phyloP scores from a whole-genome alignment of 64 coral and sea anemone genomes.

The Catalaphyllia jardinei region DNA sequence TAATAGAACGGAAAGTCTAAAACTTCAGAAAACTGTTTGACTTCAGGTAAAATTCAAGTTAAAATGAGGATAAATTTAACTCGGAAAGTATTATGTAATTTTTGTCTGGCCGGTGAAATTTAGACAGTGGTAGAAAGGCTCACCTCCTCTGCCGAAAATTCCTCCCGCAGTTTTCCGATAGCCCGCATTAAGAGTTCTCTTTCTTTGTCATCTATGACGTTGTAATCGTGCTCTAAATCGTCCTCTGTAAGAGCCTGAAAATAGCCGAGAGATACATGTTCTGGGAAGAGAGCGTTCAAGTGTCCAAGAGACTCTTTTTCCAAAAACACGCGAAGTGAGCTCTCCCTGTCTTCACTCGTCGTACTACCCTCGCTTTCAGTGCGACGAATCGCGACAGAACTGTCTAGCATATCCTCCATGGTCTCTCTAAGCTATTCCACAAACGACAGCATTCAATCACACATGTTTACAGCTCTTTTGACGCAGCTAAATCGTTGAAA shows the following conservation, averaged over 20 bases:
- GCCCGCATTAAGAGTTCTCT: conserved; percentile 72
- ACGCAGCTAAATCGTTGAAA: background rate
- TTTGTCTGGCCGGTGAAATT: background rate
- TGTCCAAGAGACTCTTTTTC: conserved; percentile 73
- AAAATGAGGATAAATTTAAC: background rate
- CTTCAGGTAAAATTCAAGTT: background rate
- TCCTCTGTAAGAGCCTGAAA: conserved; percentile 80
- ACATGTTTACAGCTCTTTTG: background rate
- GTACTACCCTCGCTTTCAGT: conserved; percentile 66
- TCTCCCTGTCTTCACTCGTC: conserved; percentile 65
- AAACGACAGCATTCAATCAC: background rate
- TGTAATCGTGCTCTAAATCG: conserved; percentile 87
- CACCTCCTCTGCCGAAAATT: conserved; percentile 69
- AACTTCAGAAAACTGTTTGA: background rate
- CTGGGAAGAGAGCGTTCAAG: conserved; percentile 65
- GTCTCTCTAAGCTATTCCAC: background rate
- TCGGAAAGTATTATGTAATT: no score
- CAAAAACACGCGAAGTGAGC: conserved; percentile 53
- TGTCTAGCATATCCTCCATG: conserved; percentile 4
- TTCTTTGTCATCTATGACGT: conserved; percentile 65
- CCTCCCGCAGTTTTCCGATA: conserved; percentile 69
- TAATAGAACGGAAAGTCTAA: background rate
- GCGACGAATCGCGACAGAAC: background rate
- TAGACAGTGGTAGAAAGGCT: background rate
- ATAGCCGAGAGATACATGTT: conserved; percentile 54